A percentile compares a stretch with the other conserved stretches of the same genome.
Evolutionary conservation across 2,888 invertebrate species (phyloP).

Genomic region (Sarcophaga subvicina): DNA sequence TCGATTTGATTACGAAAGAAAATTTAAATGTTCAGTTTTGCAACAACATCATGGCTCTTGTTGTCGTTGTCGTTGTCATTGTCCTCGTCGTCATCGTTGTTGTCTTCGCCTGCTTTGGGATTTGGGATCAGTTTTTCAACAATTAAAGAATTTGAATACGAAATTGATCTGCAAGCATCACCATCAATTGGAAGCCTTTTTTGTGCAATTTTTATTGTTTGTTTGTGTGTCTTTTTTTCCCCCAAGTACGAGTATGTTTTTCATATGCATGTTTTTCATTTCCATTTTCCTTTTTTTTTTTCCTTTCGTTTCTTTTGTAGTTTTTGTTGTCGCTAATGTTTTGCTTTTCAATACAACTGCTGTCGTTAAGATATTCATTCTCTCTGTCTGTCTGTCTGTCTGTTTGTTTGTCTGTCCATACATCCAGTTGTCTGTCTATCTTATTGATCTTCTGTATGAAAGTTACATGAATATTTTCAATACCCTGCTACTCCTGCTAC

Average conservation of each 20-base stretch:
- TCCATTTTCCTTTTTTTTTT: not conserved
- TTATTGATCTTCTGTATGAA: constrained; percentile 66
- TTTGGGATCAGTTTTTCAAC: constrained; percentile 37
- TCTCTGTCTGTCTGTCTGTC: constrained; percentile 41
- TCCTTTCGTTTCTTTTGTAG: not conserved
- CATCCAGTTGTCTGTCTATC: constrained; percentile 50
- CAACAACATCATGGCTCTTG: constrained; percentile 41
- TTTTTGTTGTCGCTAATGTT: constrained; percentile 16
- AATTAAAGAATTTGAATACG: constrained; percentile 56
- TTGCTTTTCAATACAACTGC: constrained; percentile 33
- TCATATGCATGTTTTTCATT: not conserved
- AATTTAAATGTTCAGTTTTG: constrained; percentile 55
- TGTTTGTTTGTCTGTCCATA: constrained; percentile 8
- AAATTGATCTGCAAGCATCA: constrained; percentile 67
- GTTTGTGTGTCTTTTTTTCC: not conserved
- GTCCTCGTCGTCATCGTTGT: no score
- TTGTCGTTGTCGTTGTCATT: not conserved
- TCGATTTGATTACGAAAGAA: constrained; percentile 26
- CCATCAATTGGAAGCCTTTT: constrained; percentile 41
- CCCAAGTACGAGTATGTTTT: no score
- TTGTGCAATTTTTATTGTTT: no score
- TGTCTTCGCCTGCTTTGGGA: not conserved
- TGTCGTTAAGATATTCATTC: constrained; percentile 39
- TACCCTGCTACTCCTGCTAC: constrained; percentile 13
- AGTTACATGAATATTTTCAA: constrained; percentile 62